Percentiles rank a stretch among this genome's conserved stretches.
Conservation (phyloP, 1,140 invertebrate species). For the Camponotus vicinus region DNA sequence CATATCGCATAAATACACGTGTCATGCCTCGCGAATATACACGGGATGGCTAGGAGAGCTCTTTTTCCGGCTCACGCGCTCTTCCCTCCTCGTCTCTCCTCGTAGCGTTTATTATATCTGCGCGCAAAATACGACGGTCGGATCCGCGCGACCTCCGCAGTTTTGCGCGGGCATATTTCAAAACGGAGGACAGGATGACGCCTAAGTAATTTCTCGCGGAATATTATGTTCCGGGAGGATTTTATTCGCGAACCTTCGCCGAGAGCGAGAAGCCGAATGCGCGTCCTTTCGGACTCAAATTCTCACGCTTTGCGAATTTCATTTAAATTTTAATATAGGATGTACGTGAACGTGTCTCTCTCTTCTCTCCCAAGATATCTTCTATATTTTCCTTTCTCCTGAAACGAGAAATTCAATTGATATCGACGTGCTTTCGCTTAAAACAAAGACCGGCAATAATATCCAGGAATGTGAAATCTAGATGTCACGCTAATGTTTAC, state of each 20-base stretch:
- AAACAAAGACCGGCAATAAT: not conserved
- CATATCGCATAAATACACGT: constrained; percentile 70
- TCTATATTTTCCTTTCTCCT: not conserved
- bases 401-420: not conserved
- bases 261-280: not conserved
- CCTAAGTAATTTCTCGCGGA: constrained; percentile 51
- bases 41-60: constrained; percentile 44
- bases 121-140: constrained; percentile 56
- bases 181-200: constrained; percentile 49
- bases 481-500: not conserved
- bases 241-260: constrained; percentile 1
- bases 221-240: constrained; percentile 29
- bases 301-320: constrained; percentile 1
- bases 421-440: not conserved
- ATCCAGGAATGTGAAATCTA: not conserved
- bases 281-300: constrained; percentile 13
- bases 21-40: constrained; percentile 55
- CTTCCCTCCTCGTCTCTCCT: constrained; percentile 11
- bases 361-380: not conserved
- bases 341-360: not conserved
- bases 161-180: constrained; percentile 51
- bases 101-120: constrained; percentile 23
- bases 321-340: not conserved
- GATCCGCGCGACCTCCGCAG: constrained; percentile 45
- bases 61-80: constrained; percentile 3